A percentile compares a stretch with the other conserved stretches of the same genome.
phyloP scores from a whole-genome alignment of 2,797 vertebrate species.

The Eospalax fontanierii region DNA sequence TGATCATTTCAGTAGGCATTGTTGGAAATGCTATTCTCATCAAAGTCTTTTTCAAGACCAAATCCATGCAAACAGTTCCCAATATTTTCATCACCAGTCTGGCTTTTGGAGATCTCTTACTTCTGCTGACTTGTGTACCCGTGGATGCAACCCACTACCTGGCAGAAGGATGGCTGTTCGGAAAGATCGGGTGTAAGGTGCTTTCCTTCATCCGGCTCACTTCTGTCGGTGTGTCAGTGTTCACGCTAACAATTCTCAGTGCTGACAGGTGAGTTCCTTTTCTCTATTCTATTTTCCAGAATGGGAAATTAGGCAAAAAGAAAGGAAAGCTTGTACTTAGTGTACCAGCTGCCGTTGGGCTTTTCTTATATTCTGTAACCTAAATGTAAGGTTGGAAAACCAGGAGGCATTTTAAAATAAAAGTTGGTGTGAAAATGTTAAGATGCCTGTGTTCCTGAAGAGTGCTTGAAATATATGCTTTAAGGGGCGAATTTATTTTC shows the following conservation, averaged over 20 bases:
- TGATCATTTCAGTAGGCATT: slow-evolving; percentile 92
- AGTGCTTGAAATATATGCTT: slow-evolving; percentile 66
- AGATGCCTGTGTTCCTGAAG: slow-evolving; percentile 41
- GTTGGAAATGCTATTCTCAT: slow-evolving; percentile 92
- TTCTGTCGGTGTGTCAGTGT: slow-evolving; percentile 92
- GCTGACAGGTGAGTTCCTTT: slow-evolving; percentile 91
- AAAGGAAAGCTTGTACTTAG: slow-evolving; percentile 64
- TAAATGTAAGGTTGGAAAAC: slow-evolving; percentile 63
- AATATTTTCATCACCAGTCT: slow-evolving; percentile 93
- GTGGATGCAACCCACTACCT: slow-evolving; percentile 91
- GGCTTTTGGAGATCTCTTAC: slow-evolving; percentile 92
- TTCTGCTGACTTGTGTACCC: slow-evolving; percentile 91
- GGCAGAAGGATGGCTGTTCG: slow-evolving; percentile 92
- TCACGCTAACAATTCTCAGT: slow-evolving; percentile 92
- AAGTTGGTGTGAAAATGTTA: slow-evolving; percentile 74
- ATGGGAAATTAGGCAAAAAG: slow-evolving; percentile 69
- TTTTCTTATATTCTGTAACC: slow-evolving; percentile 67
- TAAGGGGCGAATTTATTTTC: slow-evolving; percentile 1
- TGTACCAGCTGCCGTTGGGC: slow-evolving; percentile 64
- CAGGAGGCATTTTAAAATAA: slow-evolving; percentile 67
- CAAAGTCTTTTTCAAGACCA: slow-evolving; percentile 93
- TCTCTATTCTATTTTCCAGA: slow-evolving; percentile 74
- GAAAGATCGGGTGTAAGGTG: slow-evolving; percentile 91
- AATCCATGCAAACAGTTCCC: slow-evolving; percentile 93
- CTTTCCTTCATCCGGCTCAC: slow-evolving; percentile 92